These are phyloP conservation scores for Emydoidea blandingii DNA, from an alignment of 2,797 vertebrate genomes.

Conservation along the genomic window DNA sequence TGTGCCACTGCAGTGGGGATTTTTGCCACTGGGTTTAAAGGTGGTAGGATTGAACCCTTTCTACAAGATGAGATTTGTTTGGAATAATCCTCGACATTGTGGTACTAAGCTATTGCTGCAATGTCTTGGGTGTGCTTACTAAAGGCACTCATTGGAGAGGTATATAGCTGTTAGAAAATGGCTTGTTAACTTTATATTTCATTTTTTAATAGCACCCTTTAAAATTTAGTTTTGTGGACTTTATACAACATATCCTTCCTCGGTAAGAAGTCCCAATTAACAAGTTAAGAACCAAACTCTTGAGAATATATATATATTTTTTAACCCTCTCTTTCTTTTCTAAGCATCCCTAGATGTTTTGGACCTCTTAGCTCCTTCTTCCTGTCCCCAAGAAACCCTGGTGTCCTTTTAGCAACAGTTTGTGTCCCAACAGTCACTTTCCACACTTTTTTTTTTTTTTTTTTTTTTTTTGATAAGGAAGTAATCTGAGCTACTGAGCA, in stretches of 20 bases:
- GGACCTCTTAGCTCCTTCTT: neutral
- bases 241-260: neutral
- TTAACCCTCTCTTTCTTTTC: neutral
- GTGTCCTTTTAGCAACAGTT: neutral
- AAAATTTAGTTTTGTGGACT: neutral
- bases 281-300: rapidly evolving
- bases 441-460: neutral
- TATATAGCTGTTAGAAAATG: neutral
- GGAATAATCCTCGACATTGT: neutral
- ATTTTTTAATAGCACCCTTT: neutral
- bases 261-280: neutral
- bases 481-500: neutral
- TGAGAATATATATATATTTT: neutral
- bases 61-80: neutral
- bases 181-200: neutral
- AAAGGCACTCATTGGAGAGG: neutral
- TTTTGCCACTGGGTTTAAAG: neutral
- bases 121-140: neutral
- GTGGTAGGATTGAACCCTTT: neutral
- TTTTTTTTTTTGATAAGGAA: neutral
- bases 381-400: neutral
- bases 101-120: neutral
- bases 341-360: neutral
- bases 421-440: neutral
- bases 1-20: neutral